Base-by-base conservation (phyloP, 2,113 vertebrate genomes). In the Murina feae region DNA sequence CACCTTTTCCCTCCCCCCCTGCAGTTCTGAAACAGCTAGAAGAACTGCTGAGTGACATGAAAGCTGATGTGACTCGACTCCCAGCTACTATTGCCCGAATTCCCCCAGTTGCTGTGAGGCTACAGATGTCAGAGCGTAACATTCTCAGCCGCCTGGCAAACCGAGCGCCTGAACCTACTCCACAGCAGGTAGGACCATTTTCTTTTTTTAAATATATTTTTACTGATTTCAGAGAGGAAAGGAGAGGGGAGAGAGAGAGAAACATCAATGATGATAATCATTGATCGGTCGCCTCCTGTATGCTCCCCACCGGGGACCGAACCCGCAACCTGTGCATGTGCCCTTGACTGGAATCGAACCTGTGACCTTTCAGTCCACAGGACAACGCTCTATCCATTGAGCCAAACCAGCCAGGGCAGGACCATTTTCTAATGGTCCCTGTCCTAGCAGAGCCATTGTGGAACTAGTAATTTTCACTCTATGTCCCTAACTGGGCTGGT, bases 61-160 rank as follows among this genome's bases (percentile, higher is more conserved):
- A 99, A 97, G 99, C 99, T 0, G 99, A 99, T 79, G 99, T 99
- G 95, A 99, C 99, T 0, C 99, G 99, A 51, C 98, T 99, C 95
- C 99, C 99, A 2, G 99, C 99, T 30, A 99, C 99, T 60, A 99
- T 99, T 30, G 99, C 99, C 96, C 99, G 99, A 84, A 99, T 99
- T 94, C 99, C 99, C 0, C 99, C 99, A 0, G 99, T 99, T 69
- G 99, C 99, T 0, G 99, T 99, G 95, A 98, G 99, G 76, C 98
- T 99, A 75, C 99, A 99, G 98, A 99, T 99, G 99, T 99, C 99
- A 0, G 99, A 99, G 97, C 99, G 99, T 89, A 99, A 99, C 98
- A 99, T 99, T 98, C 99, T 99, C 68, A 99, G 99, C 98, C 98
- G 99, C 63, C 95, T 99, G 98, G 99, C 99, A 91, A 99, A 99